Base-by-base conservation (phyloP, 2,888 invertebrate genomes). In the Caenorhabditis becei region DNA sequence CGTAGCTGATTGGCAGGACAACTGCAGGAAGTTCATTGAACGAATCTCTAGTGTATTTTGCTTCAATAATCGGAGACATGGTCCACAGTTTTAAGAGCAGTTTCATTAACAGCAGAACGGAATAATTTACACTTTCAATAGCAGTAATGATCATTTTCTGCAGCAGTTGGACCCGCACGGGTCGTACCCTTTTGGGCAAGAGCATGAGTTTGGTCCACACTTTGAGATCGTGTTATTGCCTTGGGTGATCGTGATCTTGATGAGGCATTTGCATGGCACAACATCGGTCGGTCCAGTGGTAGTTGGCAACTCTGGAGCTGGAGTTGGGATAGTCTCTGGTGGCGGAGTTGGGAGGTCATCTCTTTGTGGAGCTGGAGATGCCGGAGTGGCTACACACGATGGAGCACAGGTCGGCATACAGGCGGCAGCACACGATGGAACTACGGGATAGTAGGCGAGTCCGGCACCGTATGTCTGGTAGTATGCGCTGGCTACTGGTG, bases 271-370 rank as follows among this genome's bases (percentile, higher is more conserved):
- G 53, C 80, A 80, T 2, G 65, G 65, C 1, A 82, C 71, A 1
- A 77, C 63, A 41, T 61, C 59, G 18, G 54, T 56, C n/a, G 65
- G 53, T 16, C 5, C 7, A n/a, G 67, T 44, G 0, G 77, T 79
- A 10, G 80, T 80, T 32, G 58, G 1, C 0, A 63, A 3, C 23
- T 67, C 70, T 23, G 74, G 69, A 24, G 51, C 14, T 44, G 67
- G 59, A 1, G 77, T 61, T 20, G 77, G 54, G 8, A 44, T 53
- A 26, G 72, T 77, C 11, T 82, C 82, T 54, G 82, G 82, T 32
- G 82, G 82, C 14, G 82, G 82, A 41, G 82, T 82, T 59, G 82
- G 82, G 20, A 82, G 58, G 2, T 81, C 80, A 35, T 80, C 80
- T 28, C 70, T 23, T 11, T 58, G 56, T 32, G 70, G 70, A 11